Percentiles rank a stretch among this genome's conserved stretches.
phyloP scores from a whole-genome alignment of 2,113 vertebrate genomes.

The Corythoichthys intestinalis region DNA sequence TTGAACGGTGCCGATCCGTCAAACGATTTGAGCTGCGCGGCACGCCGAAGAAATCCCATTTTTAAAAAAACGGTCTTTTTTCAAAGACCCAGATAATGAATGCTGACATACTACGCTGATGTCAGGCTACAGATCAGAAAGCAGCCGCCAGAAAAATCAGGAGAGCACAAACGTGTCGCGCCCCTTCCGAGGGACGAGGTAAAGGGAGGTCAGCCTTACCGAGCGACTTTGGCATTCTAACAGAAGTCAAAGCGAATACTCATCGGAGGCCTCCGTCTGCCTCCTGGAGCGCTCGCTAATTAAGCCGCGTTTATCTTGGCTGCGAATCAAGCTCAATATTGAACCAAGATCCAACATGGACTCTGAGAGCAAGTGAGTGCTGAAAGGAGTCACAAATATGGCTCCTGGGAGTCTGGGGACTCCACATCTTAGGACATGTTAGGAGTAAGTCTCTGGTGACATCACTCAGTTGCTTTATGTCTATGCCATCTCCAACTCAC shows the following conservation, averaged over 20 bases:
- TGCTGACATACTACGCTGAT: constrained; percentile 32
- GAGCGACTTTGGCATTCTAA: constrained; percentile 27
- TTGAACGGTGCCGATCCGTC: no score
- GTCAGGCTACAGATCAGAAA: neutral
- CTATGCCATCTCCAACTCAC: neutral
- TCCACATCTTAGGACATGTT: constrained; percentile 14
- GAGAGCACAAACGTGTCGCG: constrained; percentile 59
- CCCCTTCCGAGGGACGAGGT: constrained; percentile 28
- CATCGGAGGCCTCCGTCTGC: constrained; percentile 36
- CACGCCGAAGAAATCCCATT: no score
- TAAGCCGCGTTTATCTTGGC: constrained; percentile 63
- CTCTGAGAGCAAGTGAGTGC: constrained; percentile 24
- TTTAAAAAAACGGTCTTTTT: no score
- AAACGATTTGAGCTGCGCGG: no score
- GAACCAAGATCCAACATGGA: constrained; percentile 51
- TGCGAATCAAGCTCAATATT: constrained; percentile 55
- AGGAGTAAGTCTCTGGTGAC: neutral
- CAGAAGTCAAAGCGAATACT: constrained; percentile 46
- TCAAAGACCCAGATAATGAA: constrained; percentile 3
- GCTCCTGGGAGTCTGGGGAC: constrained; percentile 44
- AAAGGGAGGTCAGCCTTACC: constrained; percentile 42
- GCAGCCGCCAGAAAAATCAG: constrained; percentile 64
- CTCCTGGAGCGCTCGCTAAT: constrained; percentile 57
- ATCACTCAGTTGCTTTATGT: neutral
- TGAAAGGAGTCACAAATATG: constrained; percentile 38